These are phyloP conservation scores for Drosophila subquinaria DNA, from an alignment of 2,888 invertebrate species.

Conservation along the genomic window DNA sequence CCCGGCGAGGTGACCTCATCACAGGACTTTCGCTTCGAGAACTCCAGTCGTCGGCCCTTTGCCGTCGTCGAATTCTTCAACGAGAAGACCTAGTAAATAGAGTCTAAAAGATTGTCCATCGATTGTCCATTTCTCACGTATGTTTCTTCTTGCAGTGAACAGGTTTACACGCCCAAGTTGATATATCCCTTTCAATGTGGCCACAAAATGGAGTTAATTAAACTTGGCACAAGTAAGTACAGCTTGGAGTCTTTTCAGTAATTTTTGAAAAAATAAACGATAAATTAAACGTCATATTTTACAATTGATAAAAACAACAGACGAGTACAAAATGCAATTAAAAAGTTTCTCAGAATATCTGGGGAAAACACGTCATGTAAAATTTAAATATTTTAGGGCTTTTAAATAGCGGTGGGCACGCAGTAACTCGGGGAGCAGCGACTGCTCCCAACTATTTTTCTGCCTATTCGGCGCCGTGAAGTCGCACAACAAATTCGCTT, in stretches of 20 bases:
- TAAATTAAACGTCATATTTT: no score
- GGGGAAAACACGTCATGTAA: no score
- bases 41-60: conserved; percentile 90
- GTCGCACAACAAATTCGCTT: no score
- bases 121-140: background rate
- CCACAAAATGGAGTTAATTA: conserved; percentile 92
- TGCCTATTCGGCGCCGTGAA: no score
- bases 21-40: conserved; percentile 88
- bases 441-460: no score
- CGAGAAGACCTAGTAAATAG: conserved; percentile 92
- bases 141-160: conserved; percentile 88
- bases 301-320: no score
- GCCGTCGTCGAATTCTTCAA: conserved; percentile 94
- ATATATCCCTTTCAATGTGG: conserved; percentile 92
- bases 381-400: no score
- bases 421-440: no score
- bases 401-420: no score
- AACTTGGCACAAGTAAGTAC: conserved; percentile 91
- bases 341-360: no score
- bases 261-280: no score
- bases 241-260: background rate
- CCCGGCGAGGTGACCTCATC: conserved; percentile 91
- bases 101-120: background rate
- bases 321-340: no score
- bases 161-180: conserved; percentile 89